Conservation (phyloP, 2,113 vertebrate genomes). For the Naja naja region DNA sequence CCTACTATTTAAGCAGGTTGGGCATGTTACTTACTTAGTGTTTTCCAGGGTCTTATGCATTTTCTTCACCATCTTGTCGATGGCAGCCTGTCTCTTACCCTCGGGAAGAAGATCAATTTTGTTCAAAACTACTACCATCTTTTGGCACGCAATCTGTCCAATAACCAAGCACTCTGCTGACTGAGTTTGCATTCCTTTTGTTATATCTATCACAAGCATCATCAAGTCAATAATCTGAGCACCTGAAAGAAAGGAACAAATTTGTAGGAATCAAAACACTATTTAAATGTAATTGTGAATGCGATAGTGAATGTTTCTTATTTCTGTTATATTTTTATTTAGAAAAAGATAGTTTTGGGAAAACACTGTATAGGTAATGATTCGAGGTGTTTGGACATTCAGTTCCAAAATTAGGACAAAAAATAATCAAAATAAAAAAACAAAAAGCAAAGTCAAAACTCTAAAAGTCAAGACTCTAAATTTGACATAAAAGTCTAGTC, state of each 20-base stretch:
- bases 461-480: background rate
- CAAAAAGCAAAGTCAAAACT: background rate
- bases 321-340: background rate
- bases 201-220: conserved; percentile 96
- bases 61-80: conserved; percentile 95
- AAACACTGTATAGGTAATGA: accelerated
- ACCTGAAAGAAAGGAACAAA: conserved; percentile 70
- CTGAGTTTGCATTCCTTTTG: conserved; percentile 97
- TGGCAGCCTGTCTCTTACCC: conserved; percentile 82
- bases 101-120: conserved; percentile 91
- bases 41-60: conserved; percentile 95
- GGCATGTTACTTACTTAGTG: conserved; percentile 82
- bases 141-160: conserved; percentile 91
- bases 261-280: conserved; percentile 12
- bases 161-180: conserved; percentile 97
- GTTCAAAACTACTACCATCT: conserved; percentile 95
- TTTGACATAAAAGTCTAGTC: background rate
- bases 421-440: background rate
- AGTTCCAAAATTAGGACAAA: background rate
- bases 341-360: background rate
- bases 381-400: background rate
- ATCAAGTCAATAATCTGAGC: conserved; percentile 98
- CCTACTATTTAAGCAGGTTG: background rate
- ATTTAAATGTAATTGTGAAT: conserved; percentile 2
- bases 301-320: background rate